Conservation (phyloP, 2,888 invertebrate species). For the Acleris laterana region DNA sequence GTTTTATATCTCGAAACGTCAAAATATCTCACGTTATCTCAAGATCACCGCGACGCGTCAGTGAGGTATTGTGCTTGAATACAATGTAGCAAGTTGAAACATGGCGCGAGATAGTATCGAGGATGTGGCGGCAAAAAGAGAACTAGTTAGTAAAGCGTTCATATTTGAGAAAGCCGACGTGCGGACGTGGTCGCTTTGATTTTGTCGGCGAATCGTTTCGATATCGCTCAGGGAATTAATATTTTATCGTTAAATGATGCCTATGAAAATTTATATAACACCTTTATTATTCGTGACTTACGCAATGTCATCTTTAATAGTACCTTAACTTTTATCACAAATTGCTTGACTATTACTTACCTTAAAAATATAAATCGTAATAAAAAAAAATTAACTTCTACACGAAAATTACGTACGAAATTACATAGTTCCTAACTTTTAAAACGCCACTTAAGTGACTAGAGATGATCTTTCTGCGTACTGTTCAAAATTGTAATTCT, state of each 20-base stretch:
- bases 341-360: too few relatives aligned
- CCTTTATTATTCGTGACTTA: too few relatives aligned
- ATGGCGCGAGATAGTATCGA: conserved; percentile 54
- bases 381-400: too few relatives aligned
- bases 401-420: too few relatives aligned
- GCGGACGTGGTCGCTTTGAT: conserved; percentile 22
- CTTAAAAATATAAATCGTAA: too few relatives aligned
- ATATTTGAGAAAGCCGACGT: conserved; percentile 35
- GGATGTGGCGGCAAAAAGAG: conserved; percentile 52
- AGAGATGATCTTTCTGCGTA: too few relatives aligned
- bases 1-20: conserved; percentile 65
- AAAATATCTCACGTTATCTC: conserved; percentile 68
- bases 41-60: conserved; percentile 63
- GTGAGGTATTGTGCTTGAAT: conserved; percentile 51
- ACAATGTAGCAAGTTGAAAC: conserved; percentile 60
- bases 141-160: conserved; percentile 39
- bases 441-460: too few relatives aligned
- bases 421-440: too few relatives aligned
- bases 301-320: too few relatives aligned
- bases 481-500: too few relatives aligned
- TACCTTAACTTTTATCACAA: too few relatives aligned
- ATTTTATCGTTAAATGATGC: not conserved
- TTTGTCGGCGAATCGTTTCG: not conserved
- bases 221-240: not conserved
- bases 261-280: not conserved